phyloP scores from a whole-genome alignment of 2,888 invertebrate genomes.

The Heterodera filipjevi region DNA sequence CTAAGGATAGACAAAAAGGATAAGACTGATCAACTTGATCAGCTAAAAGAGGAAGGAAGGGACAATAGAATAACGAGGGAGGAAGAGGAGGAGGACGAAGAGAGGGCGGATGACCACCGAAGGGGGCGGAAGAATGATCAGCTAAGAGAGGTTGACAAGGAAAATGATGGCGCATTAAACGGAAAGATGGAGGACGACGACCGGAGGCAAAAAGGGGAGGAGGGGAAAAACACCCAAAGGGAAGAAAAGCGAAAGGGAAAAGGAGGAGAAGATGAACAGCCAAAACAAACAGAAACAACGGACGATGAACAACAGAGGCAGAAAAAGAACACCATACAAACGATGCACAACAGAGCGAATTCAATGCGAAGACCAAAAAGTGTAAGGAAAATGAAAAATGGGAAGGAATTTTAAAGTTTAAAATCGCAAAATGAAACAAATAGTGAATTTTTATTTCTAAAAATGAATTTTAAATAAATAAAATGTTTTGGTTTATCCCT shows the following conservation, averaged over 20 bases:
- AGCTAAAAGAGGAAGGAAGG: neutral
- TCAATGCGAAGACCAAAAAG: slow-evolving; percentile 4
- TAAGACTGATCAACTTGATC: no score
- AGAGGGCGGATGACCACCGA: neutral
- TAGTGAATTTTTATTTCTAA: no score
- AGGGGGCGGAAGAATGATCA: no score
- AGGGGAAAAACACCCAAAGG: neutral
- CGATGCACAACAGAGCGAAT: neutral
- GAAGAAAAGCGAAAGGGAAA: neutral
- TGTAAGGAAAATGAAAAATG: neutral
- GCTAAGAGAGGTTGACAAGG: no score
- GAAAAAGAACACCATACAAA: neutral
- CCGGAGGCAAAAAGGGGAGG: neutral
- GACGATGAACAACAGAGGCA: neutral
- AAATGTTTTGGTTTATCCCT: neutral
- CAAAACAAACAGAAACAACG: neutral
- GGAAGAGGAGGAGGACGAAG: neutral
- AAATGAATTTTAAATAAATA: no score
- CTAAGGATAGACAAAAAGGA: no score
- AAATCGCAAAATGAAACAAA: no score
- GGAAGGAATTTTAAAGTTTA: no score
- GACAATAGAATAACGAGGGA: neutral
- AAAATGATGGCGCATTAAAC: neutral
- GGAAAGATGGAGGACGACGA: neutral
- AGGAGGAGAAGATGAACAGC: neutral